These are phyloP conservation scores for Megalops cyprinoides DNA, from an alignment of 2,797 vertebrate species.

Conservation along the genomic window DNA sequence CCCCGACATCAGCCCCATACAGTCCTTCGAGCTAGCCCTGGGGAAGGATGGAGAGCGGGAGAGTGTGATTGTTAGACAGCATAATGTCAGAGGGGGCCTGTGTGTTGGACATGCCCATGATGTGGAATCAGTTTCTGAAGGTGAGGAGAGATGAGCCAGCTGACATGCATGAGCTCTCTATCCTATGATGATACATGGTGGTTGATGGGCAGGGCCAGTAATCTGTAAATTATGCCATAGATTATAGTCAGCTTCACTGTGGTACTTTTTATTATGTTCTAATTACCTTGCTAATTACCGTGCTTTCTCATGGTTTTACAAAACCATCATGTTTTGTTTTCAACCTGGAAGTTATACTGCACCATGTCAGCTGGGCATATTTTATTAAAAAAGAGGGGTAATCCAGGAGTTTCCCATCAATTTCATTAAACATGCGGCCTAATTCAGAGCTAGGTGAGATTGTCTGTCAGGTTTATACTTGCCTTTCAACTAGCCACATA, in stretches of 20 bases:
- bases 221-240: slow-evolving; percentile 74
- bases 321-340: not conserved
- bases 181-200: no score
- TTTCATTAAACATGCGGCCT: no score
- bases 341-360: not conserved
- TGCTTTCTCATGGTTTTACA: not conserved
- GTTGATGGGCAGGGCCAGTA: slow-evolving; percentile 65
- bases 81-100: slow-evolving; percentile 70
- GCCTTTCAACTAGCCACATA: no score
- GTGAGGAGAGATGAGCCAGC: slow-evolving; percentile 28
- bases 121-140: slow-evolving; percentile 50
- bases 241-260: slow-evolving; percentile 79
- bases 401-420: no score
- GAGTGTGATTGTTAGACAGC: slow-evolving; percentile 69
- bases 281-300: not conserved
- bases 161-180: no score
- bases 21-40: slow-evolving; percentile 75
- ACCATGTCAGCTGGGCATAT: not conserved
- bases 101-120: slow-evolving; percentile 54
- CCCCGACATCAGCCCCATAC: slow-evolving; percentile 81
- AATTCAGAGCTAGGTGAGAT: no score
- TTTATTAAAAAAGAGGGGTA: not conserved
- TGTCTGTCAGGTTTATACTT: no score
- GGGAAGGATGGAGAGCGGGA: slow-evolving; percentile 64
- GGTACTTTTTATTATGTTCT: slow-evolving; percentile 60